phyloP scores from a whole-genome alignment of 2,888 invertebrate genomes.

The Cryptocheilus praepositus region DNA sequence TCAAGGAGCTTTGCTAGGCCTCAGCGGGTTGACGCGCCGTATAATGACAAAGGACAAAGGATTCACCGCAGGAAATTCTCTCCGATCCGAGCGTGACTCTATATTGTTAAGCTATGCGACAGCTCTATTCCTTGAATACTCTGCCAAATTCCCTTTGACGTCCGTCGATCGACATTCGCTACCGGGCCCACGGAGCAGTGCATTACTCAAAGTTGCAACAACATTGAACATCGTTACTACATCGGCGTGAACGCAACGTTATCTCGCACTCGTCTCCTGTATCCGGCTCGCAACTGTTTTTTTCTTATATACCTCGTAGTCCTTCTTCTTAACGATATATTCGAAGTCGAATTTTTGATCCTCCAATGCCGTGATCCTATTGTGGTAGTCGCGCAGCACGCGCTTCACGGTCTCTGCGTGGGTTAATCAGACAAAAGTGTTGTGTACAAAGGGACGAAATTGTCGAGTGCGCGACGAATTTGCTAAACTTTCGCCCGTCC shows the following conservation, averaged over 20 bases:
- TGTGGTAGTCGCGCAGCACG: constrained; percentile 90
- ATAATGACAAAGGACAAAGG: no score
- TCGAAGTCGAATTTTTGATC: constrained; percentile 99
- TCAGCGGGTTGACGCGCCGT: no score
- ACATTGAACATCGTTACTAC: constrained; percentile 48
- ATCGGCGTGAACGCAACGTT: not conserved
- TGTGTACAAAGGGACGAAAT: not conserved
- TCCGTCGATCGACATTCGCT: no score
- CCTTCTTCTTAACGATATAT: constrained; percentile 98
- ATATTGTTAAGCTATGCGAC: no score
- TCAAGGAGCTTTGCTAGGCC: no score
- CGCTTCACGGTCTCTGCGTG: constrained; percentile 84
- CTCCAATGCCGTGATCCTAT: constrained; percentile 92
- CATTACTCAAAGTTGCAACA: constrained; percentile 40
- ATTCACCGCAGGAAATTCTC: no score
- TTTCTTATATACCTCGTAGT: constrained; percentile 90
- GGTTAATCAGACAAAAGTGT: constrained; percentile 49
- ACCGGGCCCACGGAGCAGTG: no score
- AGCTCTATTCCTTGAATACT: no score
- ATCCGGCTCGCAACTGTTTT: not conserved
- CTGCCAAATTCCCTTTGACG: no score
- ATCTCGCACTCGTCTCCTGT: no score
- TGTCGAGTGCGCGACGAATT: not conserved
- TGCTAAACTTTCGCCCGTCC: not conserved
- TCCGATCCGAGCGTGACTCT: no score